These are phyloP conservation scores for Heliconius sara DNA, from an alignment of 2,888 invertebrate species.

Conservation along the genomic window DNA sequence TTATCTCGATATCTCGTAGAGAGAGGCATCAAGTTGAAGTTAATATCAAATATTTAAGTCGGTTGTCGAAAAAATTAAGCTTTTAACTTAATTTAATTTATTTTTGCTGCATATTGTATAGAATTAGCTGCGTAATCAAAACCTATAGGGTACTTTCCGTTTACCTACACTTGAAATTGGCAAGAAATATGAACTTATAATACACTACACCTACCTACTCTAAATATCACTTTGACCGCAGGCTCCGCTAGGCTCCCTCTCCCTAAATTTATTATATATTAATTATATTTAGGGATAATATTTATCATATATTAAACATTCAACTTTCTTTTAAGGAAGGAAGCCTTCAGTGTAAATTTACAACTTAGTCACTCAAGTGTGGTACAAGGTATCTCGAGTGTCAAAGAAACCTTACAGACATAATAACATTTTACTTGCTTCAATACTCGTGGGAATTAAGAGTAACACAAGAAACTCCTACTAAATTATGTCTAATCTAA, in stretches of 20 bases:
- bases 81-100: too few relatives aligned
- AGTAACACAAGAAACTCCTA: background rate
- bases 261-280: background rate
- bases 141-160: too few relatives aligned
- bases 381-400: constrained; percentile 63
- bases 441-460: constrained; percentile 35
- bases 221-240: background rate
- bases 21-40: too few relatives aligned
- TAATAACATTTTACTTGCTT: constrained; percentile 48
- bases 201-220: background rate
- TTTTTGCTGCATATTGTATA: too few relatives aligned
- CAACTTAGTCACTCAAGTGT: constrained; percentile 62
- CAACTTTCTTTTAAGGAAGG: constrained; percentile 45
- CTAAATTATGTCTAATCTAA: background rate
- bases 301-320: background rate
- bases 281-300: background rate
- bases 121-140: too few relatives aligned
- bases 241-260: background rate
- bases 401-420: constrained; percentile 63
- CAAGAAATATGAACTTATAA: too few relatives aligned
- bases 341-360: constrained; percentile 65
- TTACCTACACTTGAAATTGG: too few relatives aligned
- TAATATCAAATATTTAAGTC: too few relatives aligned
- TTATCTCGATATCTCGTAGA: too few relatives aligned
- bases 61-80: too few relatives aligned